Percentiles rank a stretch among this genome's conserved stretches.
Evolutionary conservation across 2,888 invertebrate species (phyloP).

Genomic region (Azorinus chamasolen): DNA sequence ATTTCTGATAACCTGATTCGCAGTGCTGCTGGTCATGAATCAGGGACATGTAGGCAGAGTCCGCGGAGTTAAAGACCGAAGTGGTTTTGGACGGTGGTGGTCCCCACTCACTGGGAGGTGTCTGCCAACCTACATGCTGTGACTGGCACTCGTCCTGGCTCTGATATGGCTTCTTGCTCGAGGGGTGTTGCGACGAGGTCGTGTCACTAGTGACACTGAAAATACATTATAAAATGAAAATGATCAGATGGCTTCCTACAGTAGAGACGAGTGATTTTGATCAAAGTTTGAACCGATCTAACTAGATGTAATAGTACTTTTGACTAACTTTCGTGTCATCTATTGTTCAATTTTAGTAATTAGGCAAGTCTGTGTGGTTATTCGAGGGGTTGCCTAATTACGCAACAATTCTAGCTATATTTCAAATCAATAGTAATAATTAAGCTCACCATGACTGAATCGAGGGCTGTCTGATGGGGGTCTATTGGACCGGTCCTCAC

Average conservation of each 20-base stretch:
- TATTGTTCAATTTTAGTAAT: slow-evolving; percentile 29
- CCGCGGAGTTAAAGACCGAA: slow-evolving; percentile 36
- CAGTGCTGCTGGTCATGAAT: slow-evolving; percentile 34
- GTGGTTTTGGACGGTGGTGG: slow-evolving; percentile 32
- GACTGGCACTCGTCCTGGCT: slow-evolving; percentile 34
- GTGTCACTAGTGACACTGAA: slow-evolving; percentile 42
- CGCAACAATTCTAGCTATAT: slow-evolving; percentile 32
- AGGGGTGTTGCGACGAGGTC: slow-evolving; percentile 37
- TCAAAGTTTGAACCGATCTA: slow-evolving; percentile 40
- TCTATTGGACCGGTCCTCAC: slow-evolving; percentile 45
- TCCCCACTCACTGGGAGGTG: slow-evolving; percentile 34
- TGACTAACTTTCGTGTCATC: slow-evolving; percentile 27
- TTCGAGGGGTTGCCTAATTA: slow-evolving; percentile 28
- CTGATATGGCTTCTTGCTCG: slow-evolving; percentile 34
- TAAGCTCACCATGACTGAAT: slow-evolving; percentile 37
- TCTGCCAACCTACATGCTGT: slow-evolving; percentile 34
- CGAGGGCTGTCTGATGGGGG: slow-evolving; percentile 36
- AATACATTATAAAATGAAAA: slow-evolving; percentile 28
- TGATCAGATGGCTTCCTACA: slow-evolving; percentile 33
- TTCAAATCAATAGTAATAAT: slow-evolving; percentile 35
- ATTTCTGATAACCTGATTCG: slow-evolving; percentile 33
- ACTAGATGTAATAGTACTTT: slow-evolving; percentile 40
- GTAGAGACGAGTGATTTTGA: slow-evolving; percentile 36
- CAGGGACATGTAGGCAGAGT: slow-evolving; percentile 35
- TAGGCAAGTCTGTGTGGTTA: slow-evolving; percentile 29